These are phyloP conservation scores for Macquaria ambigua DNA, from an alignment of 2,113 vertebrate genomes.

Conservation along the genomic window DNA sequence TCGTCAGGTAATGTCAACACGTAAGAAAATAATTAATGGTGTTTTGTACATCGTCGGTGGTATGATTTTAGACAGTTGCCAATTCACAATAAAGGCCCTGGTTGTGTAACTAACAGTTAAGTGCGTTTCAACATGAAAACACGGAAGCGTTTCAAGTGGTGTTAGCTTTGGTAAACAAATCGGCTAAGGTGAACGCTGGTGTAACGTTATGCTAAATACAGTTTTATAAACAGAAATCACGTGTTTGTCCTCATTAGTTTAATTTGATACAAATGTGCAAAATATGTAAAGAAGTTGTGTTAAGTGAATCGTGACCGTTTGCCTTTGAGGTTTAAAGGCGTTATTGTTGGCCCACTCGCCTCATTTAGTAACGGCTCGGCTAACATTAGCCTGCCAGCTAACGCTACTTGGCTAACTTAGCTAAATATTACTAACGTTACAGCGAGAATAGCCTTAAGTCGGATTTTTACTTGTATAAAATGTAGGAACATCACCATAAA, in stretches of 20 bases:
- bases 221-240: fast-evolving
- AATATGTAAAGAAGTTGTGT: fast-evolving
- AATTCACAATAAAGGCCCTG: fast-evolving
- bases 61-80: not conserved
- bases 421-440: not conserved
- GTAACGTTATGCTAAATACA: fast-evolving
- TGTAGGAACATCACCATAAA: not conserved
- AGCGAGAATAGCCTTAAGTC: not conserved
- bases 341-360: not conserved
- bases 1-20: constrained; percentile 77
- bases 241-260: fast-evolving
- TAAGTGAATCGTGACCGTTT: not conserved
- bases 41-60: not conserved
- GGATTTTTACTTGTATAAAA: not conserved
- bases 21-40: fast-evolving
- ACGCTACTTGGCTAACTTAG: not conserved
- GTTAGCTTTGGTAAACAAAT: constrained; percentile 19
- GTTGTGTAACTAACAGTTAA: constrained; percentile 18
- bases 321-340: not conserved
- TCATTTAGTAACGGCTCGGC: not conserved
- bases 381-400: constrained; percentile 40
- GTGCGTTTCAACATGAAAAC: constrained; percentile 43
- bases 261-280: fast-evolving
- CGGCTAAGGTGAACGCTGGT: not conserved
- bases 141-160: constrained; percentile 57